Conservation (phyloP, 2,888 invertebrate species). For the Machimus rusticus region DNA sequence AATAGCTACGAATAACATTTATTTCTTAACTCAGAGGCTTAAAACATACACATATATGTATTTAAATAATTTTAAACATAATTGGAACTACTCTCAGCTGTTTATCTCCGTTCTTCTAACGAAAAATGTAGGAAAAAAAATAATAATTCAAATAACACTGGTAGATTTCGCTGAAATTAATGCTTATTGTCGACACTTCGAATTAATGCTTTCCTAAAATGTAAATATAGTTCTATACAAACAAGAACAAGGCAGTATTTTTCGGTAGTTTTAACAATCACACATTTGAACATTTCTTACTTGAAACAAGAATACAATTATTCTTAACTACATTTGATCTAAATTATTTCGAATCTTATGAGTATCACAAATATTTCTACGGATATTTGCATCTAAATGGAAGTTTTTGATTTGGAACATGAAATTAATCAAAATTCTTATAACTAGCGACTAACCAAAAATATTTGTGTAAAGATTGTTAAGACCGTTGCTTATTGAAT, state of each 20-base stretch:
- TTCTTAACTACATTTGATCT: not conserved
- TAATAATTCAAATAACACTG: not conserved
- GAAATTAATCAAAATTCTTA: not conserved
- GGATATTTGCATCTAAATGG: not conserved
- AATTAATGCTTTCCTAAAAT: not conserved
- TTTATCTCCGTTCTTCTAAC: not conserved
- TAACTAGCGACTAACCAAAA: slow-evolving; percentile 70
- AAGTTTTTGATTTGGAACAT: not conserved
- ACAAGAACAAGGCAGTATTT: slow-evolving; percentile 28
- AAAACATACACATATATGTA: not conserved
- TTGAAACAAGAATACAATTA: not conserved
- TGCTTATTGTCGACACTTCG: slow-evolving; percentile 1
- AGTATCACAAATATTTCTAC: not conserved
- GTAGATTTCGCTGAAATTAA: not conserved
- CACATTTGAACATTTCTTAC: not conserved
- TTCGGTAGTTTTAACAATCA: not conserved
- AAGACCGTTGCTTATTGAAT: slow-evolving; percentile 79
- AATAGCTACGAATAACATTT: slow-evolving; percentile 13
- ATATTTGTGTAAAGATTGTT: slow-evolving; percentile 80
- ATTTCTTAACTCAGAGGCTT: not conserved
- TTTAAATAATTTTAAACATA: not conserved
- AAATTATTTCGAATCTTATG: not conserved
- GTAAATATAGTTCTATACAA: not conserved
- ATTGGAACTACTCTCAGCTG: not conserved
- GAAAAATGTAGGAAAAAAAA: not conserved